phyloP scores from a whole-genome alignment of 2,888 invertebrate genomes.

The Aphodius sticticus region DNA sequence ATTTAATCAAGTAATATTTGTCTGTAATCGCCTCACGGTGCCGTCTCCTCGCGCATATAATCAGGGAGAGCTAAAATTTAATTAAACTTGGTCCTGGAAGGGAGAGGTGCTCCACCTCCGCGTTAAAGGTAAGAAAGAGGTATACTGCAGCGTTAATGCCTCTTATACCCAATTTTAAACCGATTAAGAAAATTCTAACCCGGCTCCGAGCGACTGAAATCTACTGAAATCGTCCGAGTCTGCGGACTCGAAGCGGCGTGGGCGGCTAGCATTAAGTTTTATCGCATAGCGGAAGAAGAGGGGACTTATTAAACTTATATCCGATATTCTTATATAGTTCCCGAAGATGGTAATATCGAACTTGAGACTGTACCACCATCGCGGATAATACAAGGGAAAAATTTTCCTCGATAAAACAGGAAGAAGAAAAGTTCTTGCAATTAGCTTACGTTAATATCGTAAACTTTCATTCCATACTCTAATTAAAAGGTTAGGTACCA shows the following conservation, averaged over 20 bases:
- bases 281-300: conserved; percentile 38
- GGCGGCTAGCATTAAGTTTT: conserved; percentile 44
- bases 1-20: conserved; percentile 59
- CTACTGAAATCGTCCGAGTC: conserved; percentile 20
- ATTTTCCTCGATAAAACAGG: not conserved
- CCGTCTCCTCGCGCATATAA: conserved; percentile 58
- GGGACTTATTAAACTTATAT: conserved; percentile 46
- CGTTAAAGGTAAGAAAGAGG: conserved; percentile 53
- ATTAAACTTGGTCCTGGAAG: conserved; percentile 53
- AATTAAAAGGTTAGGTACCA: not conserved
- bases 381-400: not conserved
- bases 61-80: conserved; percentile 58
- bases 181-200: conserved; percentile 59
- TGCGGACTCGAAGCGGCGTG: conserved; percentile 31
- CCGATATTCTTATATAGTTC: conserved; percentile 41
- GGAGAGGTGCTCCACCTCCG: conserved; percentile 18
- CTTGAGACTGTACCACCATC: not conserved
- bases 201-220: conserved; percentile 50
- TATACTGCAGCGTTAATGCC: conserved; percentile 55
- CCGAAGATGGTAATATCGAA: not conserved
- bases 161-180: conserved; percentile 58
- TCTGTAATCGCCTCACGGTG: conserved; percentile 54
- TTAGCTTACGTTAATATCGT: not conserved
- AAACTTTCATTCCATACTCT: not conserved
- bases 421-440: not conserved